Evolutionary conservation across 2,888 invertebrate genomes (phyloP).

Genomic region (Yponomeuta evonymella): DNA sequence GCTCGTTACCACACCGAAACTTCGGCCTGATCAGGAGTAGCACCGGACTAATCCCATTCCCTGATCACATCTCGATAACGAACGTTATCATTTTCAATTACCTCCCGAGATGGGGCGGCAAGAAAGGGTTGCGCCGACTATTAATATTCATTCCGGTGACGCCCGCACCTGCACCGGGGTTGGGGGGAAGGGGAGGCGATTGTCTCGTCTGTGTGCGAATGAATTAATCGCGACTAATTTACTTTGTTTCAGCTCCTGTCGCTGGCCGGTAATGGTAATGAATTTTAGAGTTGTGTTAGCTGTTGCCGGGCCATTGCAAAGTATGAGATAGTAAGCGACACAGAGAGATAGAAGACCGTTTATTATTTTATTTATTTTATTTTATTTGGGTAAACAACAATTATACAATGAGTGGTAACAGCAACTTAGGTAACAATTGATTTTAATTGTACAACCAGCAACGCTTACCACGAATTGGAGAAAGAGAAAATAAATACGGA

Average conservation of each 20-base stretch:
- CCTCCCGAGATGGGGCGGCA: background rate
- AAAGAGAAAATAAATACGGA: too few species aligned
- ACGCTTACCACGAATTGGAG: too few species aligned
- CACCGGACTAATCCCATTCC: background rate
- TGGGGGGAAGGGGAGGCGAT: background rate
- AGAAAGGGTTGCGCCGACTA: slow-evolving; percentile 12
- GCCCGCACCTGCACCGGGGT: background rate
- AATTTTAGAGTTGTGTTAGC: background rate
- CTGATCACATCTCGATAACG: background rate
- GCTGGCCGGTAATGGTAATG: background rate
- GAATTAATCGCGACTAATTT: background rate
- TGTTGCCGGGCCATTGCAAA: background rate
- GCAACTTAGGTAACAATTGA: too few species aligned
- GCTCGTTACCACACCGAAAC: background rate
- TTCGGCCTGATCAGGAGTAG: background rate
- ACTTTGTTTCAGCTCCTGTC: background rate
- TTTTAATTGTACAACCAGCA: too few species aligned
- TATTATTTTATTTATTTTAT: too few species aligned
- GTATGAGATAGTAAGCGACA: background rate
- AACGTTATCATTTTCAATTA: slow-evolving; percentile 3
- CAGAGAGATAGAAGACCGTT: background rate
- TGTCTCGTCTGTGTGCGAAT: background rate
- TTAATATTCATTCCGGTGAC: slow-evolving; percentile 11
- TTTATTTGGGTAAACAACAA: too few species aligned
- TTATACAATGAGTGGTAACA: too few species aligned